A percentile compares a stretch with the other conserved stretches of the same genome.
Evolutionary conservation across 2,888 invertebrate species (phyloP).

Genomic region (Tigriopus californicus): DNA sequence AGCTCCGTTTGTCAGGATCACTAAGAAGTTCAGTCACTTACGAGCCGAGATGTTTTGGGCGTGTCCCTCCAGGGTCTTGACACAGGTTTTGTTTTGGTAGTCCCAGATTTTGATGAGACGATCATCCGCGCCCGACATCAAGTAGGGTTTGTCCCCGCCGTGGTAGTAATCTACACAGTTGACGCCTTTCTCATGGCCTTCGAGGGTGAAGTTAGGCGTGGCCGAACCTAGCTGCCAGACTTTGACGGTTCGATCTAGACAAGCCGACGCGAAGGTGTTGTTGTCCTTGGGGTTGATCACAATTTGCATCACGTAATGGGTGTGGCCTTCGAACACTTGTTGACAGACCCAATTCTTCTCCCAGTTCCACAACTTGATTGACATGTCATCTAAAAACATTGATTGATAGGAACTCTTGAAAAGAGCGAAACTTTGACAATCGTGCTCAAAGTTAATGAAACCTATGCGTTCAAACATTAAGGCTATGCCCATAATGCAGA

Average conservation of each 20-base stretch:
- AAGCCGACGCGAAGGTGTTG: slow-evolving; percentile 98
- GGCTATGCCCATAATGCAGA: too few relatives aligned
- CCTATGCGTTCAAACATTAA: too few relatives aligned
- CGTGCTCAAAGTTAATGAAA: too few relatives aligned
- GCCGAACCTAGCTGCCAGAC: slow-evolving; percentile 96
- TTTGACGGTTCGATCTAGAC: slow-evolving; percentile 89
- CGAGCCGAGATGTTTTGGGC: slow-evolving; percentile 77
- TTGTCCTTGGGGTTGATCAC: slow-evolving; percentile 99
- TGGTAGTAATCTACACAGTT: slow-evolving; percentile 99
- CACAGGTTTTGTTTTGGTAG: slow-evolving; percentile 98
- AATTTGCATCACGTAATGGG: slow-evolving; percentile 99
- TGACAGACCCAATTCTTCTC: slow-evolving; percentile 95
- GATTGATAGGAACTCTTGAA: too few relatives aligned
- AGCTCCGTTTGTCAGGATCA: too few relatives aligned
- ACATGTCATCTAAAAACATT: slow-evolving; percentile 65
- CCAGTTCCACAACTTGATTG: slow-evolving; percentile 99
- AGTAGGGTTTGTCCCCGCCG: slow-evolving; percentile 95
- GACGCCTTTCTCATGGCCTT: slow-evolving; percentile 95
- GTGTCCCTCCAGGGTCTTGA: slow-evolving; percentile 92
- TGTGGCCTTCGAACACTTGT: slow-evolving; percentile 96
- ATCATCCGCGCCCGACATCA: slow-evolving; percentile 97
- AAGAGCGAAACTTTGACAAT: too few relatives aligned
- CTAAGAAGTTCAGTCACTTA: slow-evolving; percentile 17
- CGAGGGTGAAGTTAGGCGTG: slow-evolving; percentile 92
- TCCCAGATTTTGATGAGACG: slow-evolving; percentile 97